Evolutionary conservation across 2,113 vertebrate species (phyloP), one percentile per base, ranked within the genome.

Genomic region (Syngnathoides biaculeatus): DNA sequence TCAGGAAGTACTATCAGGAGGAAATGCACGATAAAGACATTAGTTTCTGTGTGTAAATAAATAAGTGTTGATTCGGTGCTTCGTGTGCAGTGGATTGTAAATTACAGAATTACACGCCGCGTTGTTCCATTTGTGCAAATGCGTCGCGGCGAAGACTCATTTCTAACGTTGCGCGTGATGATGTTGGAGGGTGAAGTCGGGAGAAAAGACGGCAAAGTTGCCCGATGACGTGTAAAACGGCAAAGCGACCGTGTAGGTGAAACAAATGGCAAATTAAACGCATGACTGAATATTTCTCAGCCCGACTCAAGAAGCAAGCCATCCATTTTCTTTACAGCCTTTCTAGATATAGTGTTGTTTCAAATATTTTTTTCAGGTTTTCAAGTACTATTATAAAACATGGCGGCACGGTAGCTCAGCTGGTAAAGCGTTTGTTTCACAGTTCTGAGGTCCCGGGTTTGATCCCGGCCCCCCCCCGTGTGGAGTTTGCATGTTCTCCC

Each of bases 151-250:
- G 43, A 17, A 64, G 68, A 70, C 26, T 30, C 72, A 39, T 75
- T 75, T 77, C 71, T 53, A 69, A 42, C 67, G 24, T 72, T 64
- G 78, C 58, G 58, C 72, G 67, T 69, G 43, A 75, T 61, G 53
- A 35, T 67, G 53, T 73, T 60, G 71, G 77, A 64, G 62, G 68
- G 70, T 69, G 79, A 84, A 85, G 73, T 79, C 74, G 72, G 65
- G 65, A 77, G 72, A 83, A 78, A 77, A 64, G 67, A 78, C 15
- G n/a, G 64, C 61, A 40, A 48, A 67, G 72, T 74, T 68, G 80
- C 77, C 72, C 64, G 48, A 77, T 39, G 27, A 64, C 73, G 40
- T 74, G 70, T 86, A 72, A 84, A 74, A 47, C 59, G 22, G 20
- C 65, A 58, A 63, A 67, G 61, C 47, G 50, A 50, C 63, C 58